Percentiles rank a stretch among this genome's conserved stretches.
phyloP scores from a whole-genome alignment of 2,888 invertebrate genomes.

The Hypomecis atomaria region DNA sequence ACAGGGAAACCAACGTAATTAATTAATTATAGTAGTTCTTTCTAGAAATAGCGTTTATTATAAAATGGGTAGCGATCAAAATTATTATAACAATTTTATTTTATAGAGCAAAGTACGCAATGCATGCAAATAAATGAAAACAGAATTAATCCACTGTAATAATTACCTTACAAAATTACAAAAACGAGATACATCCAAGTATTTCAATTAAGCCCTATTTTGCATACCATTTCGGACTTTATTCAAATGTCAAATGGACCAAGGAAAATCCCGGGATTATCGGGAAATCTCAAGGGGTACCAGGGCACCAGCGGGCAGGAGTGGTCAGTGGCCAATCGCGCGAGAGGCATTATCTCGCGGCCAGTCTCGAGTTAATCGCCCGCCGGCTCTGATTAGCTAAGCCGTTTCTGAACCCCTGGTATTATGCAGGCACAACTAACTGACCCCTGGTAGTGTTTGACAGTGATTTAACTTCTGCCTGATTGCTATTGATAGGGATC shows the following conservation, averaged over 20 bases:
- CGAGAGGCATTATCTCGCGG: slow-evolving; percentile 77
- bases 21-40: too few relatives aligned
- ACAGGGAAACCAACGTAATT: too few relatives aligned
- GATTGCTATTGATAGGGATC: neutral
- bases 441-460: slow-evolving; percentile 44
- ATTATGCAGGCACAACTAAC: slow-evolving; percentile 78
- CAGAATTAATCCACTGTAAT: too few relatives aligned
- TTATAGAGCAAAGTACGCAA: too few relatives aligned
- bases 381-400: slow-evolving; percentile 80
- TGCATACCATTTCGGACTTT: slow-evolving; percentile 38
- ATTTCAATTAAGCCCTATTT: slow-evolving; percentile 35
- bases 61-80: too few relatives aligned
- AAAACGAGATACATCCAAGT: slow-evolving; percentile 22
- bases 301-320: slow-evolving; percentile 62
- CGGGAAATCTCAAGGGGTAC: slow-evolving; percentile 60
- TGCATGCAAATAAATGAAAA: too few relatives aligned
- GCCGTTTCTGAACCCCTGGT: slow-evolving; percentile 73
- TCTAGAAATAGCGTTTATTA: too few relatives aligned
- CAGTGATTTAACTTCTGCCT: slow-evolving; percentile 21
- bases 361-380: slow-evolving; percentile 75
- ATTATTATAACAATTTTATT: too few relatives aligned
- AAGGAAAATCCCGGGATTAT: slow-evolving; percentile 59
- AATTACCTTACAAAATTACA: too few relatives aligned
- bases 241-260: slow-evolving; percentile 57
- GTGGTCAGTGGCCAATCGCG: slow-evolving; percentile 81